Conservation (phyloP, 2,113 vertebrate species). For the Eidolon helvum region DNA sequence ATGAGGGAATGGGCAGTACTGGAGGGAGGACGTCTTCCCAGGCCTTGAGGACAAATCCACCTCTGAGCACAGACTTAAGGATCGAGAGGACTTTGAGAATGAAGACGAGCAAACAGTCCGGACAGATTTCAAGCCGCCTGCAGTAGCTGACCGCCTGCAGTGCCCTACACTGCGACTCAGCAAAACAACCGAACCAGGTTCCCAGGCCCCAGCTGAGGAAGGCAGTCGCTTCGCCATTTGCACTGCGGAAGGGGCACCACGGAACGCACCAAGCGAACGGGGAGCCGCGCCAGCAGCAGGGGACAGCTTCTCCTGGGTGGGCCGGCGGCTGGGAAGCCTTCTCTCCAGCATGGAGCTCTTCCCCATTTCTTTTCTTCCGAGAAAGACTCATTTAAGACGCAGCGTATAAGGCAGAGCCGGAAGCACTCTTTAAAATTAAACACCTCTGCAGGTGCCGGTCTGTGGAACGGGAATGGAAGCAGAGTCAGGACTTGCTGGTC, state of each 20-base stretch:
- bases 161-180: neutral
- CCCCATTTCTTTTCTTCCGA: neutral
- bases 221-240: accelerated
- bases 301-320: neutral
- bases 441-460: neutral
- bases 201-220: neutral
- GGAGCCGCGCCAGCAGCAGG: neutral
- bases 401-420: neutral
- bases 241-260: neutral
- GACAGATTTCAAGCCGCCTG: neutral
- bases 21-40: neutral
- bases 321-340: neutral
- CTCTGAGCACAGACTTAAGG: neutral
- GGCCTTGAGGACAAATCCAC: neutral
- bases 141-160: too few species aligned
- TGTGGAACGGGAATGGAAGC: neutral
- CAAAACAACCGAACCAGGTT: neutral
- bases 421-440: neutral
- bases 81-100: too few species aligned
- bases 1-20: accelerated
- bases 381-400: neutral
- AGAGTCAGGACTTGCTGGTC: neutral
- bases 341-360: neutral
- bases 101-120: neutral
- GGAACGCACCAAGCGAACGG: accelerated